Conservation (phyloP, 2,888 invertebrate species). For the Agelastica alni region DNA sequence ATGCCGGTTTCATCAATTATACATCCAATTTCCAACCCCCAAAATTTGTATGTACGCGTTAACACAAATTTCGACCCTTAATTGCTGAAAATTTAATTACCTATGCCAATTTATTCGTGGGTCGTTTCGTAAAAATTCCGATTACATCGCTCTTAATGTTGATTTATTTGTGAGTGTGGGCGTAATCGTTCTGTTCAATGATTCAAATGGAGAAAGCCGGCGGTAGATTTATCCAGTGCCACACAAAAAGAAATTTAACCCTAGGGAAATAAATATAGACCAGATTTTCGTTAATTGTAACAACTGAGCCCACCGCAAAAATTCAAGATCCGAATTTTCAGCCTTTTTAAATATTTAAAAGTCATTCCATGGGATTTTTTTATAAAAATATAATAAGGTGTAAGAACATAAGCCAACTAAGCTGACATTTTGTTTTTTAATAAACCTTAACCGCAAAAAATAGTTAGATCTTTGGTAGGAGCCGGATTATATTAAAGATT, state of each 20-base stretch:
- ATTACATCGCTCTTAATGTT: constrained; percentile 12
- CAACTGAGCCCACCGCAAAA: neutral
- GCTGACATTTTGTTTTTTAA: no score
- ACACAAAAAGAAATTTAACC: neutral
- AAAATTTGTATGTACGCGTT: neutral
- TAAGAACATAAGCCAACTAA: no score
- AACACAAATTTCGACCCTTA: neutral
- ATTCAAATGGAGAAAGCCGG: constrained; percentile 13
- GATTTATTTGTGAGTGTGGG: constrained; percentile 21
- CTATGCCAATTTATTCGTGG: constrained; percentile 4
- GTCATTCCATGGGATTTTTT: no score
- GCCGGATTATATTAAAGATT: no score
- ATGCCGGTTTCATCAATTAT: neutral
- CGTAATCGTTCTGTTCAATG: constrained; percentile 23
- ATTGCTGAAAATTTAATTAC: constrained; percentile 8
- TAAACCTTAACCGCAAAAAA: no score
- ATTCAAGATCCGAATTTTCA: no score
- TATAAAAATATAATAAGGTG: no score
- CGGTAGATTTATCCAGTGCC: neutral
- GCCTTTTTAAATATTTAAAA: no score
- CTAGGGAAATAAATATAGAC: neutral
- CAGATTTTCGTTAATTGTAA: neutral
- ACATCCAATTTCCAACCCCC: neutral
- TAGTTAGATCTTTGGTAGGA: no score
- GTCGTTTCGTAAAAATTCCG: constrained; percentile 22